Evolutionary conservation across 2,113 vertebrate genomes (phyloP).

Genomic region (Pachyramphus minor): DNA sequence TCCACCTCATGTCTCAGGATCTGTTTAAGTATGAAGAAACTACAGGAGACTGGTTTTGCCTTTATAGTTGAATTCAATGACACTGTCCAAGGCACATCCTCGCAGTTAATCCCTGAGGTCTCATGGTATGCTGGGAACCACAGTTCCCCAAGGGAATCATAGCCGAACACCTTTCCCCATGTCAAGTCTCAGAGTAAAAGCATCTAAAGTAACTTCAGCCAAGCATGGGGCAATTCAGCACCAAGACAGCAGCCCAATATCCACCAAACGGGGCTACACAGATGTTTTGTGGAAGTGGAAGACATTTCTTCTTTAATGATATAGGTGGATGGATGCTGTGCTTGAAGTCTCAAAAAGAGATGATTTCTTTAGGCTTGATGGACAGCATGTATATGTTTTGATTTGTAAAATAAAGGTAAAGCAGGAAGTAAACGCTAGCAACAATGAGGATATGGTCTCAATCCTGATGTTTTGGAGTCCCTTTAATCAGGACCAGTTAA

Average conservation of each 20-base stretch:
- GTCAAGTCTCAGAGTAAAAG: not conserved
- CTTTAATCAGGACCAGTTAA: not conserved
- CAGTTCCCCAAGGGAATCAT: not conserved
- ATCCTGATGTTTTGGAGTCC: not conserved
- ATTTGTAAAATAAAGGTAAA: not conserved
- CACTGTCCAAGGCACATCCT: not conserved
- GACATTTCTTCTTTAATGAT: not conserved
- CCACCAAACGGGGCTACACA: not conserved
- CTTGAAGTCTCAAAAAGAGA: not conserved
- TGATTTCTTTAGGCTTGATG: not conserved
- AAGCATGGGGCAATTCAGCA: not conserved
- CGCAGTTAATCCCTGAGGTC: not conserved
- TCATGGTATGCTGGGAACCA: not conserved
- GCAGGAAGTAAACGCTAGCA: not conserved
- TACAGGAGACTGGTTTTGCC: not conserved
- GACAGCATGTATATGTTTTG: not conserved
- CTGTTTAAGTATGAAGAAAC: not conserved
- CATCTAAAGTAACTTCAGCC: not conserved
- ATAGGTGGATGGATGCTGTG: not conserved
- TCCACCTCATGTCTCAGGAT: not conserved
- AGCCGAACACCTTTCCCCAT: not conserved
- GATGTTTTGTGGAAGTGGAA: not conserved
- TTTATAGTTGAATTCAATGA: not conserved
- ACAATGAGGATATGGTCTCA: not conserved
- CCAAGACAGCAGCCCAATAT: not conserved